Conservation (phyloP, 2,113 vertebrate genomes). For the Brienomyrus longianalis region DNA sequence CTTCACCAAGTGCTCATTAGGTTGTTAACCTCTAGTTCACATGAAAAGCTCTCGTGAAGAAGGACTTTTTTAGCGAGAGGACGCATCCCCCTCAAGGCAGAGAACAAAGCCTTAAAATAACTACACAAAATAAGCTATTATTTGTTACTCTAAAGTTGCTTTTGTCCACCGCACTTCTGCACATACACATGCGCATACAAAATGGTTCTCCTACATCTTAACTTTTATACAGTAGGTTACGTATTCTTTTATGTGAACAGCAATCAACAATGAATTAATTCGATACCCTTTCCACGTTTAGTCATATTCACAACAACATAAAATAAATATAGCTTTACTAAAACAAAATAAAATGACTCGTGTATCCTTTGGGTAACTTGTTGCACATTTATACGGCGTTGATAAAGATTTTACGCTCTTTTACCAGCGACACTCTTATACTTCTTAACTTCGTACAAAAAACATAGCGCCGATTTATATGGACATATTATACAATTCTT, state of each 20-base stretch:
- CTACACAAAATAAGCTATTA: conserved; percentile 56
- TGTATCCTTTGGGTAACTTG: background rate
- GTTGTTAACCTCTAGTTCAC: conserved; percentile 79
- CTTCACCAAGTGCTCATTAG: conserved; percentile 71
- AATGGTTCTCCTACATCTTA: conserved; percentile 13
- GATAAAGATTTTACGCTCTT: background rate
- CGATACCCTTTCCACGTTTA: background rate
- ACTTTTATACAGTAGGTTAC: conserved; percentile 18
- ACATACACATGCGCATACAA: conserved; percentile 36
- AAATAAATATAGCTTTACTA: background rate
- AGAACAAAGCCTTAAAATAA: conserved; percentile 65
- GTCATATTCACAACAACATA: background rate
- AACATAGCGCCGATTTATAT: background rate
- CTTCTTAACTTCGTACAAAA: background rate
- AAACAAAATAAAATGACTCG: background rate
- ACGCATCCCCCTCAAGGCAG: conserved; percentile 68
- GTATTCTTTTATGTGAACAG: conserved; percentile 2
- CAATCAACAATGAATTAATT: background rate
- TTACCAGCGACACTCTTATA: background rate
- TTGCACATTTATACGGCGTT: background rate
- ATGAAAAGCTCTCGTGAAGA: conserved; percentile 64
- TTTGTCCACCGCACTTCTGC: conserved; percentile 40
- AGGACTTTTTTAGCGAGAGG: conserved; percentile 57
- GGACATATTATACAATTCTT: background rate
- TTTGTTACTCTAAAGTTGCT: conserved; percentile 59